Evolutionary conservation across 1,140 invertebrate genomes (phyloP).

Genomic region (Cydia pomonella): DNA sequence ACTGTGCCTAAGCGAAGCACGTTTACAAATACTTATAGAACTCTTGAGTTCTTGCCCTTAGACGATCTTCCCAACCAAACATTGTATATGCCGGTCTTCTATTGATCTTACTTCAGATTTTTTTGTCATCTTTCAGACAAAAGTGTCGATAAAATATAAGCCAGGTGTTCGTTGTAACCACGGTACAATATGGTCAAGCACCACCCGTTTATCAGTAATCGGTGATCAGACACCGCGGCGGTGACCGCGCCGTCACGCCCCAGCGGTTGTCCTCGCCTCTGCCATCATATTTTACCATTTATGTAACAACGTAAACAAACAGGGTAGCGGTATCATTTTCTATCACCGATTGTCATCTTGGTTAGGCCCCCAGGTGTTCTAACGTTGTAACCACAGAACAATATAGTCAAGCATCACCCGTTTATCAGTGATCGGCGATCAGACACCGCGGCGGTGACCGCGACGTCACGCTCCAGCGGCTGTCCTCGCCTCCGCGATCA

Average conservation of each 20-base stretch:
- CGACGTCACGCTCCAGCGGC: slow-evolving; percentile 10
- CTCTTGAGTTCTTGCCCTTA: no score
- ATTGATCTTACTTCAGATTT: no score
- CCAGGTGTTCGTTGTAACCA: not conserved
- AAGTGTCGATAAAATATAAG: not conserved
- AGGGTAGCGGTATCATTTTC: no score
- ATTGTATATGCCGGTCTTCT: no score
- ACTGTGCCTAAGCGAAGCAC: no score
- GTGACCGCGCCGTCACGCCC: slow-evolving; percentile 18
- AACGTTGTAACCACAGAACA: not conserved
- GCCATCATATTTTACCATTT: slow-evolving; percentile 22
- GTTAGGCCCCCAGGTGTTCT: no score
- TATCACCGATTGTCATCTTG: no score
- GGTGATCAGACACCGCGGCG: not conserved
- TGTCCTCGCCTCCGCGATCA: slow-evolving; percentile 17
- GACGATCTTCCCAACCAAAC: no score
- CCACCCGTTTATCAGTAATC: not conserved
- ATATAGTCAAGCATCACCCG: not conserved
- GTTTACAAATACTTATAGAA: no score
- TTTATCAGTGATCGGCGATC: slow-evolving; percentile 12
- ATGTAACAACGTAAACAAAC: slow-evolving; percentile 25
- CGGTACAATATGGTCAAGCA: not conserved
- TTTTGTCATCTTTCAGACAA: no score
- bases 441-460: slow-evolving; percentile 1
- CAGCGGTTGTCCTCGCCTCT: slow-evolving; percentile 1